Base-by-base conservation (phyloP, 2,113 vertebrate species). In the Myrmecophaga tridactyla region DNA sequence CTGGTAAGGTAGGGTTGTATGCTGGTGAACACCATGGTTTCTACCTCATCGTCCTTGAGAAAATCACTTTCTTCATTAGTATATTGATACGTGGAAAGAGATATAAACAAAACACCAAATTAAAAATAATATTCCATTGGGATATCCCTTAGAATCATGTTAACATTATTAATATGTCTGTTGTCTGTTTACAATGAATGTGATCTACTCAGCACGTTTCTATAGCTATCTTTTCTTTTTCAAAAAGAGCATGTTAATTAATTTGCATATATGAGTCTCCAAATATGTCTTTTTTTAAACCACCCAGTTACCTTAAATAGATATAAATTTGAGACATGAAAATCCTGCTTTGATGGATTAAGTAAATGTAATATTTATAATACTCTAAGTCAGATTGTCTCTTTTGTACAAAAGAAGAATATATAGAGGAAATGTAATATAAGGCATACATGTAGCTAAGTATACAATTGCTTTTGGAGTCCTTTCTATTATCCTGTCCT, bases 101-200 rank as follows among this genome's bases (percentile, higher is more conserved):
- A 80, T 94, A 77, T 62, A 93, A 92, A 84, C 60, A 62, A 85
- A 93, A 76, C 21, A 77, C 2, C 15, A 63, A 95, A 58, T 87
- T 76, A 39, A 95, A 95, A 90, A 60, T 77, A 60, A 78, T 65
- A 36, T 89, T 88, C 83, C 23, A 18, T 21, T 94, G 17, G 14
- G 17, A 46, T 77, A 70, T 80, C 36, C 60, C 25, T 67, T 10
- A 84, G 73, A 94, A 25, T 80, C 21, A 39, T 70, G 23, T 60
- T 53, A 85, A 94, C 60, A 88, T 89, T 65, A 83, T 13, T 76
- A 67, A 89, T 53, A 60, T 41, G 15, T 27, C 29, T 81, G 25
- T 86, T 89, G 2, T 20, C 17, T 72, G 4, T 39, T 89, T 94
- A 46, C 67, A 93, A 4, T 88, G 31, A 93, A 56, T 60, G 20